Evolutionary conservation across 2,113 vertebrate species (phyloP), one percentile per base, ranked within the genome.

Genomic region (Neotoma lepida): DNA sequence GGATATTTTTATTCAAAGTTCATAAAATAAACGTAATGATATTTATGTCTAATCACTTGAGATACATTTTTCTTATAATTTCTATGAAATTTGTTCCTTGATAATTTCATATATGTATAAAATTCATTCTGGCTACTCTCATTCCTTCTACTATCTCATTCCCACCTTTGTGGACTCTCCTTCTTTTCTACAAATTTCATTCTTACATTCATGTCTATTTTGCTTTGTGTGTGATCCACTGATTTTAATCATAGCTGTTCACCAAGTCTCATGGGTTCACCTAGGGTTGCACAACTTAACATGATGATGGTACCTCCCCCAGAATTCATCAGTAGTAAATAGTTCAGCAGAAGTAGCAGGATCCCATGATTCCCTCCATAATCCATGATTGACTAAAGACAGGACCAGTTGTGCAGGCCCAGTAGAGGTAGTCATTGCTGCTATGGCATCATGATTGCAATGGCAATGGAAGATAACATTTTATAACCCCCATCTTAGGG

Each of bases 1-100:
- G 6, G 66, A 70, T 22, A 26, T 89, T 95, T 89, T 77, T 1
- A 64, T 61, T 70, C 2, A 84, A 84, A 68, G 15, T 73, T 78
- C 89, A 71, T 20, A 93, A 88, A 81, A 88, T 30, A 87, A 68
- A 81, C 20, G 8, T 13, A 91, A 81, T 90, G 44, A 66, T 17
- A 91, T n/a, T 35, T 95, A 44, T 85, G 7, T 49, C 81, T 9
- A 82, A 61, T 71, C 44, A 9, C 2, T 26, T 64, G 20, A 92
- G 13, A 86, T 73, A 61, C 0, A 61, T 77, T 66, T 90, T 84
- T 64, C 63, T 51, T 84, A 18, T 20, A 24, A 61, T 46, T 93
- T 64, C 44, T 80, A 35, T 54, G 8, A 77, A 51, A 51, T 78
- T 24, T 80, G 2, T n/a, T n/a, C 17, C 33, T 56, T 78, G 18